Percentiles rank a stretch among this genome's conserved stretches.
These are phyloP conservation scores for Synanthedon myopaeformis DNA, from an alignment of 2,888 invertebrate species.

Conservation along the genomic window DNA sequence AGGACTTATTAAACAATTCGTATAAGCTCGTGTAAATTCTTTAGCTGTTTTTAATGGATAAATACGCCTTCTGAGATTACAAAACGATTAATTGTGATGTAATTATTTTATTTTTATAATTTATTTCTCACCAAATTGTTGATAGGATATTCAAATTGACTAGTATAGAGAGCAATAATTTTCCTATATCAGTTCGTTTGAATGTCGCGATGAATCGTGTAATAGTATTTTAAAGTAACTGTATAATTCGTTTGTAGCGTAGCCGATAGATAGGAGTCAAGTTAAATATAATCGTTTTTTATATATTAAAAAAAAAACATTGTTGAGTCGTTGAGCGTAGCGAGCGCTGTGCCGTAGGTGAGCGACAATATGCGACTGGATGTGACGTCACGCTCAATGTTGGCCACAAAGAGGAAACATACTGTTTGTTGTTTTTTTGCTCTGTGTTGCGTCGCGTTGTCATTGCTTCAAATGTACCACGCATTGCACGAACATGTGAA, in stretches of 20 bases:
- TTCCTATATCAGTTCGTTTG: conserved; percentile 27
- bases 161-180: conserved; percentile 38
- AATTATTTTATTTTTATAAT: conserved; percentile 8
- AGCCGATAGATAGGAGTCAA: conserved; percentile 45
- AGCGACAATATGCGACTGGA: too few relatives aligned
- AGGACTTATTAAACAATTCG: conserved; percentile 27
- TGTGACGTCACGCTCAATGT: too few relatives aligned
- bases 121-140: conserved; percentile 17
- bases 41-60: conserved; percentile 40
- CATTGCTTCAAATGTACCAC: too few relatives aligned
- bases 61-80: conserved; percentile 49
- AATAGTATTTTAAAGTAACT: conserved; percentile 37
- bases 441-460: too few relatives aligned
- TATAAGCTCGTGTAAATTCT: conserved; percentile 36
- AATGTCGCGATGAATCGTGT: conserved; percentile 37
- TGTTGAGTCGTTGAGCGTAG: conserved; percentile 26
- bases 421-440: too few relatives aligned
- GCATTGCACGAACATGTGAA: not conserved
- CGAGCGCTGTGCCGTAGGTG: too few relatives aligned
- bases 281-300: conserved; percentile 38
- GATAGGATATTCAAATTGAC: conserved; percentile 25
- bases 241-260: conserved; percentile 42
- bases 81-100: conserved; percentile 20
- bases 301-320: conserved; percentile 1
- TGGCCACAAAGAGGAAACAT: too few relatives aligned